A percentile compares a stretch with the other conserved stretches of the same genome.
Conservation (phyloP, 2,888 invertebrate species). For the Dryadula phaetusa region DNA sequence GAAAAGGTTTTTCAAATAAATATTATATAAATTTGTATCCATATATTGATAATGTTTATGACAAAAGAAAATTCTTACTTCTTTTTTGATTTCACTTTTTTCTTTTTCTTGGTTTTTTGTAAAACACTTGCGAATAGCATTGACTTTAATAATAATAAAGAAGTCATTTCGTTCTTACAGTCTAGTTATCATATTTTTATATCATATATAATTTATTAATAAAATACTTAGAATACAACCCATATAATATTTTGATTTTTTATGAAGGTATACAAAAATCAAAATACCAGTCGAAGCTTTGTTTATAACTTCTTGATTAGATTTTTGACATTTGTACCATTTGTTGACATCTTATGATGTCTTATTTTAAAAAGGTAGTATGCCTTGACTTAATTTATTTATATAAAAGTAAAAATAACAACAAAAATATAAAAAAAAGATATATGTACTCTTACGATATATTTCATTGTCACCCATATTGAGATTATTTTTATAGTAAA, state of each 20-base stretch:
- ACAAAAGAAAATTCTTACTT: conserved; percentile 52
- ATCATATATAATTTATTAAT: neutral
- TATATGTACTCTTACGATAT: no score
- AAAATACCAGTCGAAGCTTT: conserved; percentile 5
- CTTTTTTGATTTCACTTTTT: conserved; percentile 60
- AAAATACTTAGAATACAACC: neutral
- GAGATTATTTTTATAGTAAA: no score
- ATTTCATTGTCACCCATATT: no score
- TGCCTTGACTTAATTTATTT: no score
- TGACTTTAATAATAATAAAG: conserved; percentile 70
- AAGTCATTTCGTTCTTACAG: conserved; percentile 58
- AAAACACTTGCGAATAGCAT: conserved; percentile 70
- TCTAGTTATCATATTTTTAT: conserved; percentile 4
- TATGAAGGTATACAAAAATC: neutral
- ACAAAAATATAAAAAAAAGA: no score
- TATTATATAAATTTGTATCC: neutral
- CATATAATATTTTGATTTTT: neutral
- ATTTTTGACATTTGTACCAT: conserved; percentile 2
- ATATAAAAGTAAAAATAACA: no score
- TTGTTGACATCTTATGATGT: no score
- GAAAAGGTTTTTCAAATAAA: neutral
- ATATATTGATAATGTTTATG: neutral
- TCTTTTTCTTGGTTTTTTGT: conserved; percentile 66
- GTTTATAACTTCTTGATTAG: conserved; percentile 1
- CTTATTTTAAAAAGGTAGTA: no score